Evolutionary conservation across 2,888 invertebrate species (phyloP), one percentile per base, ranked within the genome.

Genomic region (Archips xylosteana): DNA sequence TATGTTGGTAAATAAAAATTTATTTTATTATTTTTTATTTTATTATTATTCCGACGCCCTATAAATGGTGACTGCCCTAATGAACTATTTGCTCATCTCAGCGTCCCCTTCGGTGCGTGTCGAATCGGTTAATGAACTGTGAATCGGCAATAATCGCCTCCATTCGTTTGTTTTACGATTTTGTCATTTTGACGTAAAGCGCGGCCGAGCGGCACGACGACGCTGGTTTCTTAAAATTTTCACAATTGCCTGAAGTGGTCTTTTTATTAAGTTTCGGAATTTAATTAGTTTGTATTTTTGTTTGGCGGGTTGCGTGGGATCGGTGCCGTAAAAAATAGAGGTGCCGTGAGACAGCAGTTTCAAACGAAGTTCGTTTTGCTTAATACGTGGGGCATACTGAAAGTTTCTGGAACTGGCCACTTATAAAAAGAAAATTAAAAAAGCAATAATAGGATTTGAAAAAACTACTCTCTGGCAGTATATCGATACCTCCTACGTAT

Each of bases 111-210:
- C 32, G 36, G 34, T n/a, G 63, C 47, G 49, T 3, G 15, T n/a
- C 66, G 42, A 67, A 67, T 57, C 13, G 13, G 2, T 13, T 67
- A 67, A 67, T 54, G 66, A 66, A 66, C 54, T 66, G 57, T 57
- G 66, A 54, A 51, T 65, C 65, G 51, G 51, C 65, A 64, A 62
- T 5, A 62, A 42, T 62, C 39, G 61, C 9, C 39, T 12, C 23
- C 15, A 49, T 51, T 34, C 42, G 45, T 49, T 64, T 64, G 57
- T 67, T 57, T 67, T 67, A 67, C 65, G 13, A 39, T 57, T 57
- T 42, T 54, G 54, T 39, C 66, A 57, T 42, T 39, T 51, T 23
- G 57, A 42, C 57, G 57, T 45, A 67, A 54, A 66, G 32, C 51
- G 39, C 57, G 45, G 13, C 9, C 39, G n/a, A 42, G 54, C 66